Evolutionary conservation across 2,797 vertebrate species (phyloP).

Genomic region (Saxicola maurus): DNA sequence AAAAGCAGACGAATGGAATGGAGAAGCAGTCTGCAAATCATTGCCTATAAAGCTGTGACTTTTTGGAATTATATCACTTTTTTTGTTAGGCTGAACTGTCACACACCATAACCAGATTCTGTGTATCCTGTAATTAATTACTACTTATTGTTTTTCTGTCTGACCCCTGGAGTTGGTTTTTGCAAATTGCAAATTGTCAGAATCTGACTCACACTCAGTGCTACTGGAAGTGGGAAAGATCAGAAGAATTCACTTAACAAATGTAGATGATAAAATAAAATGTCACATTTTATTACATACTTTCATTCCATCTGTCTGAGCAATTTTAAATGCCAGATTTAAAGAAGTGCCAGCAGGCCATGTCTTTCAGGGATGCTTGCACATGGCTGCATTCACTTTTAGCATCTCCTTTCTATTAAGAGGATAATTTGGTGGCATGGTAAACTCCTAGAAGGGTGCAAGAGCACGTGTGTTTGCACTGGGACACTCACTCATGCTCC

Average conservation of each 20-base stretch:
- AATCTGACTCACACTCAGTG: slow-evolving; percentile 1
- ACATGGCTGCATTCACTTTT: not conserved
- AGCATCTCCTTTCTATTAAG: slow-evolving; percentile 10
- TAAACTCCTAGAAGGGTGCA: not conserved
- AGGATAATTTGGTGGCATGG: not conserved
- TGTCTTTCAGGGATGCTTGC: slow-evolving; percentile 5
- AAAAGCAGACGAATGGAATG: not conserved
- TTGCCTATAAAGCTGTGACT: not conserved
- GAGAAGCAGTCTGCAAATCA: not conserved
- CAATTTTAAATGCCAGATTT: slow-evolving; percentile 68
- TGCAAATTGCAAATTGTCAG: not conserved
- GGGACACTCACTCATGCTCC: not conserved
- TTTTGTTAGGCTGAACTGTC: not conserved
- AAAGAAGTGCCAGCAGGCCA: slow-evolving; percentile 46
- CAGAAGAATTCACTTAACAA: slow-evolving; percentile 65
- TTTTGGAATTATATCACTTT: not conserved
- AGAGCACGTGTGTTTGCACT: not conserved
- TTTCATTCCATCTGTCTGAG: slow-evolving; percentile 69
- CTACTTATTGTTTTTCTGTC: slow-evolving; percentile 8
- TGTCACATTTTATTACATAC: slow-evolving; percentile 72
- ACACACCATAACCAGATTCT: not conserved
- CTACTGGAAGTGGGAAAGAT: slow-evolving; percentile 37
- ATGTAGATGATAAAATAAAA: slow-evolving; percentile 67
- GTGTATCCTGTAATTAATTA: slow-evolving; percentile 24
- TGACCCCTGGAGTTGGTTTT: slow-evolving; percentile 12